Evolutionary conservation across 2,888 invertebrate species (phyloP).

Genomic region (Sceliomorpha sp.): DNA sequence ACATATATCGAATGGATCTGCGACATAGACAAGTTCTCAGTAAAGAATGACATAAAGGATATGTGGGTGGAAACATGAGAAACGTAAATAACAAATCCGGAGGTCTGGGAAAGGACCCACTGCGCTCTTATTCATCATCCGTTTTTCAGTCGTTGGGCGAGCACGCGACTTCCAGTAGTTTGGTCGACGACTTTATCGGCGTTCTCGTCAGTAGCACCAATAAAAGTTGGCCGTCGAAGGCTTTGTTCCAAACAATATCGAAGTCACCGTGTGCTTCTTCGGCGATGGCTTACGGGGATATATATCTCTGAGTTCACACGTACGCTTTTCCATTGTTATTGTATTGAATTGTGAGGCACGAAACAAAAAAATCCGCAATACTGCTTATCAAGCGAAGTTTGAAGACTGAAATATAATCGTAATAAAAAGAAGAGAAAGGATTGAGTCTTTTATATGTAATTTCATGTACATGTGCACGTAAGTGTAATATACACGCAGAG

Average conservation of each 20-base stretch:
- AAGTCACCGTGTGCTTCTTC: slow-evolving; percentile 25
- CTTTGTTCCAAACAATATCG: slow-evolving; percentile 53
- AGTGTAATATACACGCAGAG: too few relatives aligned
- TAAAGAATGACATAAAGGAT: too few relatives aligned
- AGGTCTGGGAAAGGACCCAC: slow-evolving; percentile 9
- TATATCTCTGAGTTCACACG: slow-evolving; percentile 9
- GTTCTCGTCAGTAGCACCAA: slow-evolving; percentile 40
- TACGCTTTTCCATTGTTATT: too few relatives aligned
- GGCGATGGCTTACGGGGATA: slow-evolving; percentile 20
- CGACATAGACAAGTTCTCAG: too few relatives aligned
- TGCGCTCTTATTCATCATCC: slow-evolving; percentile 26
- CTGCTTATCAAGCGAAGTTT: too few relatives aligned
- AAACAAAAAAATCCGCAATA: too few relatives aligned
- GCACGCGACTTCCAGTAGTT: slow-evolving; percentile 21
- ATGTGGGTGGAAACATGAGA: slow-evolving; percentile 10
- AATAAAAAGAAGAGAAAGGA: too few relatives aligned
- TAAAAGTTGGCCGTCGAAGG: slow-evolving; percentile 46
- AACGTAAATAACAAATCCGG: slow-evolving; percentile 23
- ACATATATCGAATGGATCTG: too few relatives aligned
- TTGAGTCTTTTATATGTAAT: too few relatives aligned
- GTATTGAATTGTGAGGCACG: too few relatives aligned
- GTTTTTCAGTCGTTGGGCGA: slow-evolving; percentile 38
- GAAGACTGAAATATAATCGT: too few relatives aligned
- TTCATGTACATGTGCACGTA: too few relatives aligned
- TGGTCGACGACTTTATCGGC: slow-evolving; percentile 45